Evolutionary conservation across 1,140 invertebrate species (phyloP), one percentile per base, ranked within the genome.

Genomic region (Babylonia areolata): DNA sequence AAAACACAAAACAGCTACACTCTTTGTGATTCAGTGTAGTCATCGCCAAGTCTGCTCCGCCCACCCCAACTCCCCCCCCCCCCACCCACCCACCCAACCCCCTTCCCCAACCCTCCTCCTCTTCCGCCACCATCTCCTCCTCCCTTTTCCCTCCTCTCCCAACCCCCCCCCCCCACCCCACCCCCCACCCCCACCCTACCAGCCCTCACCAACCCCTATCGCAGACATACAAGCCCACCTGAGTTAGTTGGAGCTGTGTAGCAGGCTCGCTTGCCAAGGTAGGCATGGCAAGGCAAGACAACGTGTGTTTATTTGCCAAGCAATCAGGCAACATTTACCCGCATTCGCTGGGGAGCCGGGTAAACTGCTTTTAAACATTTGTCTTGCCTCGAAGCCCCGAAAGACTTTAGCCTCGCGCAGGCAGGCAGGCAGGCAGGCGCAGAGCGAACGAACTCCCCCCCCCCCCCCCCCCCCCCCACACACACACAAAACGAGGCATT

Each of bases 281-380:
- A 51, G 46, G 46, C 46, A 51, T n/a, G n/a, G n/a, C n/a, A n/a
- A n/a, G n/a, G 31, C 35, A 77, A 77, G 39, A 17, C 39, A 40
- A 46, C 37, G 39, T 42, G 77, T 79, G 77, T 79, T 79, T 79
- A 79, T 79, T 79, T 79, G 37, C 77, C 39, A 31, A 79, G 77
- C 77, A 79, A 39, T 79, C 31, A 79, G 77, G 37, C 77, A 79
- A 79, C 77, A 79, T 79, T 79, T 79, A 42, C 77, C 39, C 20
- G 20, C 42, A 31, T 79, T 40, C 39, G n/a, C 77, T 15, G 20
- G 12, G 23, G 42, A 79, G 77, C 39, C 15, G 77, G 71, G 3
- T 31, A 73, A 73, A 79, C 39, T 40, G 31, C 39, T 20, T 79
- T 79, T 17, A 79, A 42, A 42, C 77, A 79, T 35, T 77, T 20